Base-by-base conservation (phyloP, 2,113 vertebrate species). In the Gambusia holbrooki region DNA sequence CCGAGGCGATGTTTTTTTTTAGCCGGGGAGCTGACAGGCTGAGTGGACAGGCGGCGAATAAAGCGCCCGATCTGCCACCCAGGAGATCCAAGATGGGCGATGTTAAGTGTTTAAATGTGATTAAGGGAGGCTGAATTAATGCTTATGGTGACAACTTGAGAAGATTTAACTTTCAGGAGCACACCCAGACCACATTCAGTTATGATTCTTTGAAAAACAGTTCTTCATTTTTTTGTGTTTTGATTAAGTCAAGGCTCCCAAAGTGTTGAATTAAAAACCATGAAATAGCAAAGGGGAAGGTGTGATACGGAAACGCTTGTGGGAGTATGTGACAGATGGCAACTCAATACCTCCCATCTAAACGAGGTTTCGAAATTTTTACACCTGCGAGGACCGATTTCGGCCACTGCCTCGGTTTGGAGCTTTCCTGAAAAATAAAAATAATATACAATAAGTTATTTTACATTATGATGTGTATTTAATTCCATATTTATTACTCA, bases 261-360 rank as follows among this genome's bases (percentile, higher is more conserved):
- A 33, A n/a, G 22, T 58, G 37, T 54, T 13, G 33, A 32, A 10
- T 32, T 64, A 68, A 14, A 58, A 66, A 71, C 42, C 75, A 58
- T 84, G 80, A 86, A 84, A 81, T 65, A 71, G 64, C 75, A 83
- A 69, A 74, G 80, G 32, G 29, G 6, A 30, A 81, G 61, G 79
- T 90, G 87, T 86, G 75, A 86, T 90, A 78, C 84, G 85, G 74
- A 65, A 28, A 81, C 65, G 54, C 64, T 79, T 27, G 75, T 71
- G 63, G 73, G 77, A 77, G 77, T 60, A 29, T 65, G 81, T 81
- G 74, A 81, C 85, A 84, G 82, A 90, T 85, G 85, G 87, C 42
- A 71, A 67, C 66, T 62, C 76, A 32, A 40, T 76, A 79, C 81
- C 76, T 79, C 27, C 80, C 45, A 15, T 66, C 77, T 70, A 30